Evolutionary conservation across 2,113 vertebrate species (phyloP).

Genomic region (Passer montanus): DNA sequence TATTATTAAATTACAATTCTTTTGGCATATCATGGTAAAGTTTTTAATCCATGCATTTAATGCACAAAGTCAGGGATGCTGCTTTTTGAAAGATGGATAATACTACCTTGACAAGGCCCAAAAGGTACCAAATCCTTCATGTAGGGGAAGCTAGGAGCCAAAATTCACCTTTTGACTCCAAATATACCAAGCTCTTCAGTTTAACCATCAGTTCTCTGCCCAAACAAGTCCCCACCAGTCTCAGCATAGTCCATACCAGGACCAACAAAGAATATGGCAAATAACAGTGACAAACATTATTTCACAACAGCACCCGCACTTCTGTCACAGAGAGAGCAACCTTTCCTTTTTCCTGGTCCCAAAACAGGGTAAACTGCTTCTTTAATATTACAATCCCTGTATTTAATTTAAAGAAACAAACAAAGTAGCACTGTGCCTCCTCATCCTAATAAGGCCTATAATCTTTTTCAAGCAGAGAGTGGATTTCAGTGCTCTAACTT

Average conservation of each 20-base stretch:
- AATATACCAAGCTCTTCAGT: background rate
- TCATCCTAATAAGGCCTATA: background rate
- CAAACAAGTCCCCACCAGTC: background rate
- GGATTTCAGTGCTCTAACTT: background rate
- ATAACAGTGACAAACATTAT: background rate
- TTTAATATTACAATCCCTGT: background rate
- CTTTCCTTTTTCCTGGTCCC: background rate
- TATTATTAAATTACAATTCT: background rate
- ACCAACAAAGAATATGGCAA: background rate
- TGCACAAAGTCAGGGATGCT: background rate
- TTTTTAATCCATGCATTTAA: background rate
- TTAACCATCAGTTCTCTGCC: background rate
- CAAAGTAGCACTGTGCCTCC: background rate
- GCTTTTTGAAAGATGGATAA: background rate
- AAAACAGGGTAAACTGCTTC: background rate
- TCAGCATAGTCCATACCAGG: too few relatives aligned
- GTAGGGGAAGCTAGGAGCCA: fast-evolving
- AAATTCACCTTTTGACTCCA: background rate
- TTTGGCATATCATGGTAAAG: background rate
- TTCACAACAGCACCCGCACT: background rate
- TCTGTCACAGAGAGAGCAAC: background rate
- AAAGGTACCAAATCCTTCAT: background rate
- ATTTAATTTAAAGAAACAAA: background rate
- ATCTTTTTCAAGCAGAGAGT: background rate
- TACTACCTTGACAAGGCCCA: background rate